A percentile compares a stretch with the other conserved stretches of the same genome.
Conservation (phyloP, 1,140 invertebrate species). For the Scylla paramamosain region DNA sequence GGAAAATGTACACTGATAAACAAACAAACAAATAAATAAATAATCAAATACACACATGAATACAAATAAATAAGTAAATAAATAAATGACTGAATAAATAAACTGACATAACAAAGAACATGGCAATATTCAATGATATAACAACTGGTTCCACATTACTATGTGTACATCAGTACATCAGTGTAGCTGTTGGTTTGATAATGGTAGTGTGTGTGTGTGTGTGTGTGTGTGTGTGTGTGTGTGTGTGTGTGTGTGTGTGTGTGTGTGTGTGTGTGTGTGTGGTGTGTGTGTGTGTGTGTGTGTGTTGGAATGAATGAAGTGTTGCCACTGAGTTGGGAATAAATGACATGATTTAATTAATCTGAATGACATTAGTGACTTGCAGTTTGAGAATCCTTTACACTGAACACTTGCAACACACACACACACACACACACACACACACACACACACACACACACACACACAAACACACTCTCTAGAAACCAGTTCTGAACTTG, state of each 20-base stretch:
- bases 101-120: neutral
- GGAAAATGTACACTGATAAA: neutral
- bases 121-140: neutral
- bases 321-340: too few species aligned
- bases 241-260: neutral
- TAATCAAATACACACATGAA: slow-evolving; percentile 37
- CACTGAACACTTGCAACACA: too few species aligned
- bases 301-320: too few species aligned
- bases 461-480: too few species aligned
- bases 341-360: too few species aligned
- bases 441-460: too few species aligned
- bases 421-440: too few species aligned
- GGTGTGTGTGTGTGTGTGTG: too few species aligned
- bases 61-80: slow-evolving; percentile 31
- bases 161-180: slow-evolving; percentile 37
- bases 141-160: neutral
- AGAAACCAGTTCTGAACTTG: too few species aligned
- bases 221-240: neutral
- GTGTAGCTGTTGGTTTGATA: neutral
- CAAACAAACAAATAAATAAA: neutral
- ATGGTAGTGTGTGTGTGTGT: slow-evolving; percentile 36
- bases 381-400: too few species aligned
- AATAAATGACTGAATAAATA: neutral
- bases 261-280: too few species aligned
- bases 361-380: too few species aligned